Conservation (phyloP, 2,888 invertebrate genomes). For the Chrysolina americana region DNA sequence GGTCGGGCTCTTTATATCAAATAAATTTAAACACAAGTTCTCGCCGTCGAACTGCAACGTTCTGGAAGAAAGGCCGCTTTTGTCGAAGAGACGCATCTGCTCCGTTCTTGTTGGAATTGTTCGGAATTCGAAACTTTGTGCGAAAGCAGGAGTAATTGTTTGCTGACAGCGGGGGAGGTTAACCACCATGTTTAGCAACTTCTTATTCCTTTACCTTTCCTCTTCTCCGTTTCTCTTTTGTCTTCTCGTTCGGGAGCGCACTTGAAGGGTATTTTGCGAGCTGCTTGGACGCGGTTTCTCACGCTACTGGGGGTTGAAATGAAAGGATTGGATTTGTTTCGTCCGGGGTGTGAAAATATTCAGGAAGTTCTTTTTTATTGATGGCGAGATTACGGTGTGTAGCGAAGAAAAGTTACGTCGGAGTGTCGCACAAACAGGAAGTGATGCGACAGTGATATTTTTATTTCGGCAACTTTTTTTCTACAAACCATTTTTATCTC, state of each 20-base stretch:
- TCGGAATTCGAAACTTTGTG: slow-evolving; percentile 33
- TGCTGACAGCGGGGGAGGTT: slow-evolving; percentile 59
- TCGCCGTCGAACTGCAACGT: slow-evolving; percentile 21
- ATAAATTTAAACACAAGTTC: slow-evolving; percentile 3
- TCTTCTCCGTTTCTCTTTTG: slow-evolving; percentile 19
- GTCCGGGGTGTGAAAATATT: background rate
- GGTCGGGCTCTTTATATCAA: background rate
- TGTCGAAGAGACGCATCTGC: slow-evolving; percentile 26
- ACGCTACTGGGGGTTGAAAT: background rate
- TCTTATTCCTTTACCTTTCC: slow-evolving; percentile 45
- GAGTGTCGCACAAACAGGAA: background rate
- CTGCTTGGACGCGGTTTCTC: slow-evolving; percentile 1
- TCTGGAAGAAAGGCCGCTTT: slow-evolving; percentile 19
- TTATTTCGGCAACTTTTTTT: no score
- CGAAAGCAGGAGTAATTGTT: slow-evolving; percentile 53
- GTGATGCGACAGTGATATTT: background rate
- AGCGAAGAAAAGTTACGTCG: background rate
- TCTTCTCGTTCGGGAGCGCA: background rate
- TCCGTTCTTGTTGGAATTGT: slow-evolving; percentile 18
- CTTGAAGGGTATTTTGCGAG: slow-evolving; percentile 2
- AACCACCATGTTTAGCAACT: slow-evolving; percentile 55
- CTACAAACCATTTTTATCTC: no score
- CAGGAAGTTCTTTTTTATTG: background rate
- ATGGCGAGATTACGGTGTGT: background rate
- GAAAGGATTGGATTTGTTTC: background rate